Base-by-base conservation (phyloP, 2,888 invertebrate genomes). In the Alloscopus bannaensis region DNA sequence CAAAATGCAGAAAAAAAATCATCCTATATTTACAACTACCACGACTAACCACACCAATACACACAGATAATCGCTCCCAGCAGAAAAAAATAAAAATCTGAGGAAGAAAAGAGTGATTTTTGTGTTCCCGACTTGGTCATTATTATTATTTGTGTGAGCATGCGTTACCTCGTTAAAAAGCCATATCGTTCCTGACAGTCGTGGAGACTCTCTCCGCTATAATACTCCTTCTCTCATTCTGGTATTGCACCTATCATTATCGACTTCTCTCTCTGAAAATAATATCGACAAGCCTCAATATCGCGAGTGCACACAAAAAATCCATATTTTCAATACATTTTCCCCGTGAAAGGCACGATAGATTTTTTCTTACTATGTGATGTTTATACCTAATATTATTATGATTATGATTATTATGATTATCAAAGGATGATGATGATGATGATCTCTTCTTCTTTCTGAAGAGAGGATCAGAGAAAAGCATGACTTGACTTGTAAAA, bases 401-500 rank as follows among this genome's bases (percentile, higher is more conserved):
- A 24, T 45, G 45, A 45, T 55, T 55, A 55, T 55, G 55, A 55
- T 55, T 55, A 55, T 55, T 55, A 55, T 55, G 55, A 55, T 55
- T 55, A 55, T 26, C 55, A 16, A 3, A 2, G n/a, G 52, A 52
- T 3, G 52, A 52, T 22, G 52, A 52, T 52, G 22, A 52, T 52
- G 52, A 52, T 52, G 52, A 31, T 57, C 29, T 28, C 20, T 57
- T 16, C 16, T n/a, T 50, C 50, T n/a, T n/a, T 24, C n/a, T n/a
- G n/a, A n/a, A n/a, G n/a, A n/a, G n/a, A n/a, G n/a, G n/a, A n/a
- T n/a, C n/a, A n/a, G n/a, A n/a, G n/a, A n/a, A 3, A 22, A 59
- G 31, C 59, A 59, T 59, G 59, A 59, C 59, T 59, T 3, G 55
- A 26, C 18, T 18, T 52, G 2, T n/a, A n/a, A n/a, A n/a, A n/a